Base-by-base conservation (phyloP, 2,113 vertebrate species). In the Brachyhypopomus gauderio region DNA sequence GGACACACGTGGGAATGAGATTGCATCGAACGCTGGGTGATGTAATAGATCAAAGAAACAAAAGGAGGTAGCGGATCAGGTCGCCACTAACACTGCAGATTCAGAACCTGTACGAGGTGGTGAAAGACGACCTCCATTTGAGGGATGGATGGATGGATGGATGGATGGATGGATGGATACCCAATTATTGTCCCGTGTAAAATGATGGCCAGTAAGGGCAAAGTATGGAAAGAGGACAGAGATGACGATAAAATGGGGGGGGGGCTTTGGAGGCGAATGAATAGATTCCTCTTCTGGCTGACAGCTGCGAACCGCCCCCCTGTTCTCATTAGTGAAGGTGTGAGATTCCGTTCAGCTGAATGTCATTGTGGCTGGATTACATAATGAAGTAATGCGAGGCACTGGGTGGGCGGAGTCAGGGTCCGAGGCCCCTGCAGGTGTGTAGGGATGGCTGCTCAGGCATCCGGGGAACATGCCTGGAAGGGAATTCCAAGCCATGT, bases 271-370 rank as follows among this genome's bases (percentile, higher is more conserved):
- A 55, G 25, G 5, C 2, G 27, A 56, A 38, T 12, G 48, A 27
- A 62, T 52, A 36, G 45, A 74, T 67, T 62, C 38, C 34, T 52
- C 19, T 19, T 38, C 22, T 23, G 16, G 58, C 20, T 52, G 80
- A 76, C 27, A 77, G 55, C 45, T 20, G 67, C 19, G 64, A 76
- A 80, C 63, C 23, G 2, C 17, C 16, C 23, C 56, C 20, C 9
- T 17, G 52, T 27, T 3, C 3, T 41, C 73, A 72, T 76, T 62
- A 56, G 36, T 4, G 16, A 23, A 52, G 27, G 25, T 75, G 52
- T 19, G n/a, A 75, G 78, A 84, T 86, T 79, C 75, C 63, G 66
- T 64, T 79, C 19, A 56, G 69, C 78, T n/a, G 72, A 72, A 74
- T 69, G 73, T 69, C 34, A 27, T 38, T 12, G 6, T 9, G 19